Evolutionary conservation across 2,888 invertebrate species (phyloP), one percentile per base, ranked within the genome.

Genomic region (Dasypogon diadema): DNA sequence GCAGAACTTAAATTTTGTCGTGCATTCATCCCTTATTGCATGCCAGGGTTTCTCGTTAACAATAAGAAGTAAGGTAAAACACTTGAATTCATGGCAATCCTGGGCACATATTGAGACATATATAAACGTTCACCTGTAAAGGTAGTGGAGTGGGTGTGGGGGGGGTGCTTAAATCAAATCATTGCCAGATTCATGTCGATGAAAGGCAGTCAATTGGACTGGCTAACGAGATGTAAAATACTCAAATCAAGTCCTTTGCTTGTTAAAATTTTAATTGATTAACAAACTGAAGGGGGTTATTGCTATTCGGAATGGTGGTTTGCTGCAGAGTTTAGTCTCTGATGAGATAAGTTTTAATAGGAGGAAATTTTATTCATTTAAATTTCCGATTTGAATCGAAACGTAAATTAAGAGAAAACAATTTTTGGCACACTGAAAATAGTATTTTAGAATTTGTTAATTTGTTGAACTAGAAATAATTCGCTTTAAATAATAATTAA

Each of bases 251-350:
- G 46, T 42, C 46, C 22, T 21, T 65, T 65, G 14, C 65, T 48
- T 65, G 65, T 65, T 65, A 24, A 65, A 46, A 65, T 65, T 65
- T 46, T 65, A 65, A 65, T 65, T 65, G 46, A 37, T 65, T 65
- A 12, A 42, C 42, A 12, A 65, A 46, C 37, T 37, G 60, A 60
- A 60, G 37, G 60, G 34, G 34, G 14, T 60, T 10, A 37, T 60
- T 42, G 42, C 34, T 10, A 30, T 10, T 30, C 34, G 6, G 10
- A 6, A n/a, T n/a, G n/a, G n/a, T n/a, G n/a, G 34, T 10, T 30
- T 30, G 34, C 1, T 30, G 34, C 6, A 1, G 34, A 30, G 34
- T 0, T 10, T 30, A 30, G 5, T 30, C 5, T 5, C 10, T 42
- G 42, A 42, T 42, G 42, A 42, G 10, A 12, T 3, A 12, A 42